phyloP scores from a whole-genome alignment of 1,140 invertebrate genomes.

The Ostrea denselamellosa region DNA sequence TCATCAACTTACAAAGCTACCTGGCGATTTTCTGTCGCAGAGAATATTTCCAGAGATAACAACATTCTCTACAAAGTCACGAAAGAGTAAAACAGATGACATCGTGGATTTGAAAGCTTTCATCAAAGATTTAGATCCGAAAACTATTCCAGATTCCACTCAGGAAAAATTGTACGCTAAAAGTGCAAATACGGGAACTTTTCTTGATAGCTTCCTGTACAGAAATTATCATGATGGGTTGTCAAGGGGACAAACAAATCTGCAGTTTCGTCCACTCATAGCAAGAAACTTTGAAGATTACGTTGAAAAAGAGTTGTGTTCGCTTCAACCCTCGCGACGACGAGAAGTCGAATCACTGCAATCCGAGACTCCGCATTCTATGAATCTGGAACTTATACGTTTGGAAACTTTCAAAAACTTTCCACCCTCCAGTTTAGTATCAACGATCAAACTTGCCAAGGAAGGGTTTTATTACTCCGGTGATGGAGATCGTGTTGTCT shows the following conservation, averaged over 20 bases:
- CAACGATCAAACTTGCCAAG: slow-evolving; percentile 46
- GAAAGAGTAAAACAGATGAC: background rate
- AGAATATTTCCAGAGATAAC: background rate
- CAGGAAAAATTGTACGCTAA: background rate
- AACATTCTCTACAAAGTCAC: background rate
- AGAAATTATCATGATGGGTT: background rate
- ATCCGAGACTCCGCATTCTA: background rate
- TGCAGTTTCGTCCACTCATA: slow-evolving; percentile 5
- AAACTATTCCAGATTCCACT: background rate
- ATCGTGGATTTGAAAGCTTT: background rate
- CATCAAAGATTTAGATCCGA: background rate
- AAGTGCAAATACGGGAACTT: background rate
- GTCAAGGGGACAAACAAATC: background rate
- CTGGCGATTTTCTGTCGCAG: background rate
- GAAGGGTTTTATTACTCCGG: slow-evolving; percentile 55
- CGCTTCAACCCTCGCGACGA: background rate
- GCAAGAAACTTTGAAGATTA: background rate
- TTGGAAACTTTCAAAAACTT: slow-evolving; percentile 51
- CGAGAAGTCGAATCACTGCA: background rate
- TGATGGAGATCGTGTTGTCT: slow-evolving; percentile 45
- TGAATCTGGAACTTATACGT: slow-evolving; percentile 39
- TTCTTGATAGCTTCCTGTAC: background rate
- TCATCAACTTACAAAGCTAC: too few relatives aligned
- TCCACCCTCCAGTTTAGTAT: slow-evolving; percentile 38
- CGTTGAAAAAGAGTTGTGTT: background rate